These are phyloP conservation scores for Theodoxus fluviatilis DNA, from an alignment of 2,888 invertebrate genomes.

Conservation along the genomic window DNA sequence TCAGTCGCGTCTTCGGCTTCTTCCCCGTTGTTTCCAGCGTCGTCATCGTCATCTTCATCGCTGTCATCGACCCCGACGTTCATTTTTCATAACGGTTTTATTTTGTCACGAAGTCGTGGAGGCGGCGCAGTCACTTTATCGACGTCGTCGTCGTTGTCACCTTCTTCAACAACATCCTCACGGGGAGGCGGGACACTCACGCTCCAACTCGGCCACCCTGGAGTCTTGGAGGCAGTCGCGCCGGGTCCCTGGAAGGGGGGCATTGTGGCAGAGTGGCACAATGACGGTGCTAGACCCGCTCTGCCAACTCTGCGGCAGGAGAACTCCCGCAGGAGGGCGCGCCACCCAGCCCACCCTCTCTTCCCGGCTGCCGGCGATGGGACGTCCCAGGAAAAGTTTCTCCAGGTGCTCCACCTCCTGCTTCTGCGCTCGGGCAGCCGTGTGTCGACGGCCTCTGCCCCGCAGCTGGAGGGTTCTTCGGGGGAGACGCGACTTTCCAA, in stretches of 20 bases:
- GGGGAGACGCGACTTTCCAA: neutral
- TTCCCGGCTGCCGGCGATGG: neutral
- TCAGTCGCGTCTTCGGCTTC: neutral
- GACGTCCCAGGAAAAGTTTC: neutral
- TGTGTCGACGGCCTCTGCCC: too few species aligned
- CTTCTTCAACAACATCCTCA: too few species aligned
- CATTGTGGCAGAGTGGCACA: neutral
- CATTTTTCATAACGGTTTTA: too few species aligned
- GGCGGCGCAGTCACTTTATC: too few species aligned
- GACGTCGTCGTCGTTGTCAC: too few species aligned
- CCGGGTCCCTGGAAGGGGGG: neutral
- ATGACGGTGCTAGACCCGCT: constrained; percentile 7
- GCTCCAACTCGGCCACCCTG: neutral
- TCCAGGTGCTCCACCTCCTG: neutral
- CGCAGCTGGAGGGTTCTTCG: neutral
- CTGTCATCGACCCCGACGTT: too few species aligned
- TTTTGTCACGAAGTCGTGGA: too few species aligned
- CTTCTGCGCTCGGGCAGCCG: too few species aligned
- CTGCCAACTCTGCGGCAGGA: too few species aligned
- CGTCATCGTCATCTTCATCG: neutral
- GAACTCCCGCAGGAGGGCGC: neutral
- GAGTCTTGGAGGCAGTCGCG: neutral
- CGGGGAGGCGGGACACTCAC: too few species aligned
- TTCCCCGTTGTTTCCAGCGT: neutral
- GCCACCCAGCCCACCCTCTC: neutral